Percentiles rank a stretch among this genome's conserved stretches.
phyloP scores from a whole-genome alignment of 2,888 invertebrate genomes.

The Heliconius aoede region DNA sequence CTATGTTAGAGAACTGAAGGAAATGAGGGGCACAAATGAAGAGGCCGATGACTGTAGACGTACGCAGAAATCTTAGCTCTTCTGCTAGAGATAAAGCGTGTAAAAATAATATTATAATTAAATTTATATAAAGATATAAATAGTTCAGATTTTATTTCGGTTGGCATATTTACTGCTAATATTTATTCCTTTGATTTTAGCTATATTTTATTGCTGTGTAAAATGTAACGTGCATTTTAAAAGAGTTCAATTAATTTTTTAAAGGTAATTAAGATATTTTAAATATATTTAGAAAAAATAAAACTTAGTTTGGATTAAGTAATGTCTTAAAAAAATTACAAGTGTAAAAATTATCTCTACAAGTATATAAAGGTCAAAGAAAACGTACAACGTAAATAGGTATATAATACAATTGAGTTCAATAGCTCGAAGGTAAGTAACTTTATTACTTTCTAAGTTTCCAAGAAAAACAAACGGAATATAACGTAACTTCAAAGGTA shows the following conservation, averaged over 20 bases:
- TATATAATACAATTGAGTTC: conserved; percentile 10
- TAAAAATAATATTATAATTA: no score
- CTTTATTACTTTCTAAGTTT: conserved; percentile 28
- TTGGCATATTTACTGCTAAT: not conserved
- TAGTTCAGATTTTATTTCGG: not conserved
- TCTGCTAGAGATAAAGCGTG: no score
- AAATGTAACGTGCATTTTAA: no score
- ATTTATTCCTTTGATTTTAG: conserved; percentile 1
- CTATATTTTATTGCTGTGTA: not conserved
- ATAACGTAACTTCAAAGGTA: conserved; percentile 10
- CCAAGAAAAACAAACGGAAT: conserved; percentile 28
- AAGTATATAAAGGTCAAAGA: not conserved
- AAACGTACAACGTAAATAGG: not conserved
- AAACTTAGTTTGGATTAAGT: no score
- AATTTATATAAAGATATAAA: no score
- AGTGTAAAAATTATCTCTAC: not conserved
- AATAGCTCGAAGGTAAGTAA: conserved; percentile 22
- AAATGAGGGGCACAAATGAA: no score
- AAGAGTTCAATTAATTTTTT: no score
- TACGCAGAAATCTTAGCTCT: no score
- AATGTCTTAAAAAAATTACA: not conserved
- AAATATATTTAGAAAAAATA: no score
- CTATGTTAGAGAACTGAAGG: no score
- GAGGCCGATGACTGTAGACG: no score
- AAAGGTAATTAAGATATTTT: no score